Base-by-base conservation (phyloP, 2,888 invertebrate species). In the Rotaria socialis region DNA sequence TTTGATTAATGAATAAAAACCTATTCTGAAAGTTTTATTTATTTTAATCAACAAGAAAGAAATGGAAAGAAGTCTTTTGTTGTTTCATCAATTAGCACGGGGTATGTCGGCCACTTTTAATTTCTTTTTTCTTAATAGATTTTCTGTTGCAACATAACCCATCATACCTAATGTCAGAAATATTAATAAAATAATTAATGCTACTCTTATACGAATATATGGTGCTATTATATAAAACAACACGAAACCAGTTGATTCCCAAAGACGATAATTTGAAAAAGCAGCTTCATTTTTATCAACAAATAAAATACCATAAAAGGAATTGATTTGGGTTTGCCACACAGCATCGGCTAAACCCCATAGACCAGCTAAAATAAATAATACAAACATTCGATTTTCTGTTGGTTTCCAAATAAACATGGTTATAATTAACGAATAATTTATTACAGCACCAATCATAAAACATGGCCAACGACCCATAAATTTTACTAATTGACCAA, bases 171-270 rank as follows among this genome's bases (percentile, higher is more conserved):
- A 41, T 75, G 86, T 84, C 52, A 86, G 74, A 35, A 85, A 86
- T 47, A 85, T 27, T 24, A 86, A 47, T 52, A 86, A n/a, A 16
- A 86, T 47, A 85, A 85, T 75, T 8, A 85, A 56, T 50, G 75
- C 95, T 0, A 93, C 92, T 85, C 93, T 92, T 0, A 95, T 94
- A 89, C 95, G 95, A 10, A 95, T 91, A 89, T 94, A 94, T 5
- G 95, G 94, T 84, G 94, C 95, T 87, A 94, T 94, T 0, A 94
- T 93, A 89, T 96, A 96, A 1, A 95, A 94, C 86, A 96, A 93
- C 24, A 96, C 95, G 87, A 96, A 96, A 85, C 96, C 96, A 0
- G 95, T 93, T 0, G 96, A 94, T 91, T 96, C 96, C 96, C 96
- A 96, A 85, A 96, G 92, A 16, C 96, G 93, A 91, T 96, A 96